Base-by-base conservation (phyloP, 2,797 vertebrate species). In the Okamejei kenojei region DNA sequence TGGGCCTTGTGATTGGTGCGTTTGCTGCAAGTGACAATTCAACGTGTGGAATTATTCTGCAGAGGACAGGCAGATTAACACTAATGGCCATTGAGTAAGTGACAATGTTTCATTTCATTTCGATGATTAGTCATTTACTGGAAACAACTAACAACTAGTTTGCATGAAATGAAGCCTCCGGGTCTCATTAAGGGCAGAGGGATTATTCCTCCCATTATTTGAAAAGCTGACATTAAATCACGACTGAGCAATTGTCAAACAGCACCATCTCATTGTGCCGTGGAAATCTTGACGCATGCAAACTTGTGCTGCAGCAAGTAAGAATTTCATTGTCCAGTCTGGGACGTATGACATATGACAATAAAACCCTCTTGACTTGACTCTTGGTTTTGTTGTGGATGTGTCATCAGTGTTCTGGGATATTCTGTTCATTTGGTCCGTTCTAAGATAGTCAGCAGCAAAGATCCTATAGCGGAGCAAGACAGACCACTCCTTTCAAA, bases 61-160 rank as follows among this genome's bases (percentile, higher is more conserved):
- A 88, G 84, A 32, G n/a, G 82, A 35, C 61, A 35, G 84, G n/a
- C 61, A 35, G n/a, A 88, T 88, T 88, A 88, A 32, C 6, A 15
- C 61, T 88, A 68, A 88, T 88, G 84, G 84, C 65, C 63, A 88
- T 68, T 68, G 61, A 68, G 35, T 88, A 68, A 68, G 68, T 68
- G 61, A 68, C 84, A 68, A 63, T 19, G 32, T 88, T 88, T 88
- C 84, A 35, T 68, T 88, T 68, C 84, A 68, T 88, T 88, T 88
- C n/a, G n/a, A 88, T 88, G 32, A 68, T 88, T 68, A 88, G 61
- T 32, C 84, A 35, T 88, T 88, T 68, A 35, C 81, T 68, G 61
- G 35, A 68, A 88, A 88, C n/a, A 35, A 13, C 7, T n/a, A 88
- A 88, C 61, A 68, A 68, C 63, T 32, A 88, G 84, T 88, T 88